Evolutionary conservation across 2,113 vertebrate genomes (phyloP).

Genomic region (Cebidichthys violaceus): DNA sequence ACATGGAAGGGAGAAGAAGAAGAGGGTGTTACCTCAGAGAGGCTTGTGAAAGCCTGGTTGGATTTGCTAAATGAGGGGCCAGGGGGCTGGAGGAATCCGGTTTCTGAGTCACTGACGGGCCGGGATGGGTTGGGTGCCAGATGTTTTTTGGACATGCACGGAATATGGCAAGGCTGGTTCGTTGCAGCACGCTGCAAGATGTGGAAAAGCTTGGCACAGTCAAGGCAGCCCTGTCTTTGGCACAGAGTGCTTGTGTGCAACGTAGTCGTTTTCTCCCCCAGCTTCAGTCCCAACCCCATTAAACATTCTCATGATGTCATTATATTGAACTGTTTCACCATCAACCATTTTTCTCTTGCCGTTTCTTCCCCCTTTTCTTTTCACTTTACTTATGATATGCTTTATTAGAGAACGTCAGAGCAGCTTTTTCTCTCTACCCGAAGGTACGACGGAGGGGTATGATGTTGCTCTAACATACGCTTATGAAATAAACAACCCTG

Average conservation of each 20-base stretch:
- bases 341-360: not conserved
- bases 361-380: not conserved
- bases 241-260: conserved; percentile 38
- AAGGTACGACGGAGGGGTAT: not conserved
- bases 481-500: conserved; percentile 20
- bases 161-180: conserved; percentile 46
- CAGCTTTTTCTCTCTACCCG: not conserved
- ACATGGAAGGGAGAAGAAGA: conserved; percentile 21
- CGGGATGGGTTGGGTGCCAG: conserved; percentile 70
- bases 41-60: conserved; percentile 25
- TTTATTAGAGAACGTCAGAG: not conserved
- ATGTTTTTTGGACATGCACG: conserved; percentile 72
- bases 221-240: conserved; percentile 57
- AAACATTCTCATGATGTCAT: conserved; percentile 34
- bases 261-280: conserved; percentile 18
- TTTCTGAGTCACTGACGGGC: conserved; percentile 56
- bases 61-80: conserved; percentile 47
- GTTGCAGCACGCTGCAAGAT: conserved; percentile 65
- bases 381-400: not conserved
- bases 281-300: conserved; percentile 16
- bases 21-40: conserved; percentile 26
- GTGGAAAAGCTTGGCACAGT: conserved; percentile 68
- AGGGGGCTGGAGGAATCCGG: conserved; percentile 49
- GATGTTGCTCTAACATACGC: conserved; percentile 10
- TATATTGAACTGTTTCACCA: not conserved